Base-by-base conservation (phyloP, 1,140 invertebrate genomes). In the roundworm (Caenorhabditis elegans) region DNA sequence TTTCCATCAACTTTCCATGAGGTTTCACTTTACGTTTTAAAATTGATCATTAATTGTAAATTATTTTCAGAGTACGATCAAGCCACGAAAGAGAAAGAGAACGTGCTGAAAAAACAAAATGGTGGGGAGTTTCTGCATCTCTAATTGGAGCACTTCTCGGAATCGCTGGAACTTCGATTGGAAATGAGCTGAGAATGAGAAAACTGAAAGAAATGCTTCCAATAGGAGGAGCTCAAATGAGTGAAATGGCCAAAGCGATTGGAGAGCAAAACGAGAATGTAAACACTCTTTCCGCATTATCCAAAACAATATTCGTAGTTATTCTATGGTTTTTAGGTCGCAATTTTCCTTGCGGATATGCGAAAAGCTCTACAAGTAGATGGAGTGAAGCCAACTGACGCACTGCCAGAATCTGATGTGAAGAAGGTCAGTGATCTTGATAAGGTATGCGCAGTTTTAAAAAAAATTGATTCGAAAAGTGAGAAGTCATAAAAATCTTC, bases 121-220 rank as follows among this genome's bases (percentile, higher is more conserved):
- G 94, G 87, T 94, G 93, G 93, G 93, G 93, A 70, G 92, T 94
- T 51, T 92, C 93, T 28, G 93, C 93, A 17, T 94, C 93, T 8
- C 90, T 94, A 83, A 88, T 93, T 51, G 93, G 93, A 24, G 93
- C 93, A 31, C 88, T 92, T 0, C 90, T 94, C 13, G 93, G 93
- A 26, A 92, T 94, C 82, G 87, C 92, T 6, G 93, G 93, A 49
- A 92, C 92, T 3, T 92, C 93, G 2, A 90, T 93, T 31, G 77
- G 77, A 19, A 84, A 84, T 34, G 81, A 79, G n/a, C 17, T 84
- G 48, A 49, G 83, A 34, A 84, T 84, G 82, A 15, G 81, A 47
- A 46, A 65, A 24, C 3, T 84, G 15, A 53, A 47, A 10, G 83
- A 84, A 49, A 79, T 84, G 55, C 81, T 84, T 19, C 82, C 82